Evolutionary conservation across 2,888 invertebrate species (phyloP).

Genomic region (Tethea ocularis): DNA sequence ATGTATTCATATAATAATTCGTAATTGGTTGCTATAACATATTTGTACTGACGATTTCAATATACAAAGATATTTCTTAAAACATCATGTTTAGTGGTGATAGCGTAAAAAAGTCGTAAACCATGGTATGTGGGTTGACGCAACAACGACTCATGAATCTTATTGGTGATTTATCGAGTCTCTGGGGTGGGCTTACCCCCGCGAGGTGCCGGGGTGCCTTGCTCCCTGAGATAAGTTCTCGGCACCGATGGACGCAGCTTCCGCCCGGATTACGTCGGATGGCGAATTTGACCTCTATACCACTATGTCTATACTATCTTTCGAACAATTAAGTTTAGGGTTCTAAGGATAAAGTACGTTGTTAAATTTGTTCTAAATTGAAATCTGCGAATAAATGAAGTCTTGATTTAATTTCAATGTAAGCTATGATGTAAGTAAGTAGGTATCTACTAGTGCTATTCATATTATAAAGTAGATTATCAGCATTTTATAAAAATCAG

Average conservation of each 20-base stretch:
- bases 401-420: too few species aligned
- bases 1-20: neutral
- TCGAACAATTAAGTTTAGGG: constrained; percentile 1
- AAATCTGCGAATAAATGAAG: too few species aligned
- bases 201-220: neutral
- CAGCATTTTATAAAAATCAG: too few species aligned
- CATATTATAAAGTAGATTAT: too few species aligned
- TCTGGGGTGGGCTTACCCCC: constrained; percentile 18
- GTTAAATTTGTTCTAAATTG: neutral
- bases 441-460: too few species aligned
- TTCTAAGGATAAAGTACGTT: neutral
- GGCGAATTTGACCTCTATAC: constrained; percentile 16
- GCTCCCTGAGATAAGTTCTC: neutral
- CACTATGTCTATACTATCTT: constrained; percentile 12
- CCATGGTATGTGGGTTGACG: constrained; percentile 38
- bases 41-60: constrained; percentile 12
- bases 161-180: constrained; percentile 60
- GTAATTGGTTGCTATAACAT: neutral
- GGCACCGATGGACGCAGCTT: constrained; percentile 29
- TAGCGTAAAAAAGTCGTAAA: constrained; percentile 37
- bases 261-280: constrained; percentile 20
- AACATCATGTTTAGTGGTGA: constrained; percentile 24
- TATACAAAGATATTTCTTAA: constrained; percentile 23
- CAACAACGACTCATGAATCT: constrained; percentile 61
- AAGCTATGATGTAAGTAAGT: too few species aligned